Base-by-base conservation (phyloP, 2,888 invertebrate species). In the Perdita meconis region DNA sequence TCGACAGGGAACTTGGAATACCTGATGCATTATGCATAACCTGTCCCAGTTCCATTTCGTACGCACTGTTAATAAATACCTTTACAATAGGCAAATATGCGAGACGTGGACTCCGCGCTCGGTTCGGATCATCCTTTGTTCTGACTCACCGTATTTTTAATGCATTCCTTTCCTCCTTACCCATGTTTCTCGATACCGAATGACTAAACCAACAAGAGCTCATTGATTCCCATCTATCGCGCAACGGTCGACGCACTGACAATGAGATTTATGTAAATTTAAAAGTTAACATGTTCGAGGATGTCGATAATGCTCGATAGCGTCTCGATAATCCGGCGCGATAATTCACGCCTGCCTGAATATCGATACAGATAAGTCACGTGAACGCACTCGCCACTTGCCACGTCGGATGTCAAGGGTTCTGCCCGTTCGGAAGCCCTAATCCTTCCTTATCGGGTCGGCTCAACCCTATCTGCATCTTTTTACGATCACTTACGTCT, bases 321-420 rank as follows among this genome's bases (percentile, higher is more conserved):
- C 36, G 81, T 79, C 78, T 63, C 68, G 79, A 86, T 87, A 88
- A 89, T 89, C 88, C 82, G 69, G 61, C n/a, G 57, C 70, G 89
- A 89, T 89, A 86, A 86, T 85, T 85, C 84, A 81, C 87, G 80
- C 84, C 83, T 82, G 83, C 82, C 61, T 24, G 66, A 70, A 78
- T 70, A 70, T 60, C 74, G 77, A 50, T 69, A 59, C 65, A 70
- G 80, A 77, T 78, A 73, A 80, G 71, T 82, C 80, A 64, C 85
- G 83, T 83, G 82, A 85, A 82, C 81, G 81, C 56, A 69, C 64
- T 70, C 55, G 69, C 68, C 63, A 75, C 76, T 68, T 70, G 78
- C 61, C 38, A 57, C 75, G 61, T 59, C 66, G 64, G 55, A 53
- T 65, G 61, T 70, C 71, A 57, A 61, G 61, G 40, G 61, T 38